Evolutionary conservation across 1,140 invertebrate genomes (phyloP), one percentile per base, ranked within the genome.

Genomic region (Drosophila mojavensis): DNA sequence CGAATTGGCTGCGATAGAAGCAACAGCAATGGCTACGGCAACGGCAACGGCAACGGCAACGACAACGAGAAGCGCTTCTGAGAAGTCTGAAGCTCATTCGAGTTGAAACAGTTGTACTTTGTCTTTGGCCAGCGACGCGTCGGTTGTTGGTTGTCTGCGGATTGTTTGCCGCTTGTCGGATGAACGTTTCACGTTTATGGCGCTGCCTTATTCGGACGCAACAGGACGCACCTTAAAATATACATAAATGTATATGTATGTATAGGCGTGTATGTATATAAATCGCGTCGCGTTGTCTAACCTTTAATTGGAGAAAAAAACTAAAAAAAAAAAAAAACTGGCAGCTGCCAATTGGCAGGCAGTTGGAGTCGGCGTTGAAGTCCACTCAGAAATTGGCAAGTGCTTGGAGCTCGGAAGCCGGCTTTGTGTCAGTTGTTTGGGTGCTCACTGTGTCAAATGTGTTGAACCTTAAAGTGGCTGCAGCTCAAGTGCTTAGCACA

Each of bases 211-310:
- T 73, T 80, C 26, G 62, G 83, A 67, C 76, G 62, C 83, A 84
- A 63, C 79, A 88, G 83, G 72, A 86, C 83, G 83, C 83, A 88
- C 83, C 83, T 88, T 88, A 84, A 80, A 88, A 67, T 64, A 36
- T 43, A 55, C 20, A 33, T 54, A 36, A 41, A 61, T 53, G 36
- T 24, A 26, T 36, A 65, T n/a, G 36, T 15, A n/a, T 30, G 13
- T 60, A 6, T 47, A 24, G 20, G 20, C 20, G 20, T 24, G 20
- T 24, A 24, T 24, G 20, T 3, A n/a, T 33, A 10, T 30, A n/a
- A 62, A 26, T 24, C 60, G 47, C 58, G 58, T 62, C 39, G 66
- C 66, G 58, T 51, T 41, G 45, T 54, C 70, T 55, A 73, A 73
- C 70, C 69, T 73, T 73, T 73, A 68, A 68, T 73, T 59, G 70